phyloP scores from a whole-genome alignment of 2,797 vertebrate species.

The Phaenicophaeus curvirostris region DNA sequence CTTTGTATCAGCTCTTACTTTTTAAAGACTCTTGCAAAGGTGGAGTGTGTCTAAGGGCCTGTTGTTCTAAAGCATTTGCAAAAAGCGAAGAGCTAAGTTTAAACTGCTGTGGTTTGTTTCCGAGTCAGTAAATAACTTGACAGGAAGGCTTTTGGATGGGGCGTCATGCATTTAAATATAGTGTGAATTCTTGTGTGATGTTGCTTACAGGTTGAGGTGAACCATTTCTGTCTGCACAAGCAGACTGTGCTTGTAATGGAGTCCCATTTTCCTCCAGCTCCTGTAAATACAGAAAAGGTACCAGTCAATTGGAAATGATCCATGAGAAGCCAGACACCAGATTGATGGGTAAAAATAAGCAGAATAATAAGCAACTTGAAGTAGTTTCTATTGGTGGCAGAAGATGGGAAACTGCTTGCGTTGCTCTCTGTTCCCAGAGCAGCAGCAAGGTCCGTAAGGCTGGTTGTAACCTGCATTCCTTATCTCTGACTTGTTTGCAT shows the following conservation, averaged over 20 bases:
- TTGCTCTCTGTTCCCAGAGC: neutral
- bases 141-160: neutral
- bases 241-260: accelerated
- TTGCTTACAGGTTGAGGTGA: neutral
- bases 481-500: neutral
- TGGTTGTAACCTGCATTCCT: neutral
- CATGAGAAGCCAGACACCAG: neutral
- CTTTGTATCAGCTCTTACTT: neutral
- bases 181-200: neutral
- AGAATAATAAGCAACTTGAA: neutral
- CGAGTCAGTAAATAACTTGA: neutral
- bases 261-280: neutral
- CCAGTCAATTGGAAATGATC: neutral
- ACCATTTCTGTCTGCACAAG: neutral
- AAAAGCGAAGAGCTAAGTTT: neutral
- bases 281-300: neutral
- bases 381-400: neutral
- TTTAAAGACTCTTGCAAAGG: neutral
- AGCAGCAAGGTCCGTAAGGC: neutral
- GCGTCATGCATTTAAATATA: neutral
- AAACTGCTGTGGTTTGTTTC: neutral
- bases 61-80: neutral
- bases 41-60: neutral
- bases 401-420: neutral
- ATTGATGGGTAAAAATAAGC: neutral